phyloP scores from a whole-genome alignment of 2,113 vertebrate species.

The Albula goreensis region DNA sequence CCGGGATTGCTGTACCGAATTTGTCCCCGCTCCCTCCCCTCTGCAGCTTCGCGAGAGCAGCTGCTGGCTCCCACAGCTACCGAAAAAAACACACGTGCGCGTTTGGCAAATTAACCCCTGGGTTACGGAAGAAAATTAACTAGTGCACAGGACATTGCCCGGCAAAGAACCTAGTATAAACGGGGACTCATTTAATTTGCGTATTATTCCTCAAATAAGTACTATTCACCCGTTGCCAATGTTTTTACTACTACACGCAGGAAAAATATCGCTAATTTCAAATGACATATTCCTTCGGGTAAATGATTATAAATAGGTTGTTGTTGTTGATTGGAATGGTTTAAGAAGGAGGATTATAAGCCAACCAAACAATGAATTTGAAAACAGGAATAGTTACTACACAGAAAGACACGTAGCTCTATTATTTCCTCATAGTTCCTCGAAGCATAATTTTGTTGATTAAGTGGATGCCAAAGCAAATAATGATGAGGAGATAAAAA shows the following conservation, averaged over 20 bases:
- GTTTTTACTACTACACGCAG: not conserved
- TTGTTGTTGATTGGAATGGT: not conserved
- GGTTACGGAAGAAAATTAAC: not conserved
- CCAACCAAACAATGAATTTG: not conserved
- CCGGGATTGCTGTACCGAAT: slow-evolving; percentile 6
- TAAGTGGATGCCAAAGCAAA: no score
- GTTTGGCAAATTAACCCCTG: not conserved
- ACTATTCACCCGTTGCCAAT: not conserved
- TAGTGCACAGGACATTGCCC: not conserved
- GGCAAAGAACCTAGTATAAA: no score
- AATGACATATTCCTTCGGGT: not conserved
- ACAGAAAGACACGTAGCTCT: no score
- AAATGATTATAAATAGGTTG: not conserved
- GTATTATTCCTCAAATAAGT: not conserved
- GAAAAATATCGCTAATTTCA: not conserved
- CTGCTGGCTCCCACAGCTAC: slow-evolving; percentile 9
- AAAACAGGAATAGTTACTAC: not conserved
- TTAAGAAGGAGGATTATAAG: not conserved
- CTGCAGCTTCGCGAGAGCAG: slow-evolving; percentile 1
- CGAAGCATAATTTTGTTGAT: no score
- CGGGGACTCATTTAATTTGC: not conserved
- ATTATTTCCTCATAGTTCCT: no score
- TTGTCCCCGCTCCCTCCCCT: slow-evolving; percentile 5
- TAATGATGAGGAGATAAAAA: no score
- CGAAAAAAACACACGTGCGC: slow-evolving; percentile 3